Percentiles rank a stretch among this genome's conserved stretches.
Conservation (phyloP, 2,888 invertebrate genomes). For the Didymodactylos carnosus region DNA sequence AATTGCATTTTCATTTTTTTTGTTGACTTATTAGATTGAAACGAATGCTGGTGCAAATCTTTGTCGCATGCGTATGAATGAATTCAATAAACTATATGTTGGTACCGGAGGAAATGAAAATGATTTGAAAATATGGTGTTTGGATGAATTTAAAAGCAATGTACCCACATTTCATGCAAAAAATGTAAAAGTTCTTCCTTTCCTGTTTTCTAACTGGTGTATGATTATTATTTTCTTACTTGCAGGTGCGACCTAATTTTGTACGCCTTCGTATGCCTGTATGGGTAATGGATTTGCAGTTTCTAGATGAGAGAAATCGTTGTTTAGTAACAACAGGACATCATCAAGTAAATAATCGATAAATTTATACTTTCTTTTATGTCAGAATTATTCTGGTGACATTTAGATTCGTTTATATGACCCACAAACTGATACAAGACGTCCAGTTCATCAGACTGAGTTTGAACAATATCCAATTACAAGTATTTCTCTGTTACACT, state of each 20-base stretch:
- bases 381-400: neutral
- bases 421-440: slow-evolving; percentile 46
- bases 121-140: neutral
- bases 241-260: neutral
- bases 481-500: slow-evolving; percentile 24
- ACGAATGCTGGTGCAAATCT: neutral
- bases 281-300: slow-evolving; percentile 63
- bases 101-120: neutral
- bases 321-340: slow-evolving; percentile 50
- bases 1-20: too few relatives aligned
- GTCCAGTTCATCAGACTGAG: slow-evolving; percentile 53
- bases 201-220: neutral
- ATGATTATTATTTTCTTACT: neutral
- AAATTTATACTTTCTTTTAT: neutral
- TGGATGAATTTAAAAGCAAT: neutral
- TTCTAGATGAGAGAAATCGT: slow-evolving; percentile 46
- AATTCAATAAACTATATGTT: neutral
- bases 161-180: neutral
- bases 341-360: slow-evolving; percentile 46
- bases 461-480: slow-evolving; percentile 54
- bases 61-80: neutral
- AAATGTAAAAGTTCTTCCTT: neutral
- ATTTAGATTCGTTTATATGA: slow-evolving; percentile 58
- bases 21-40: neutral
- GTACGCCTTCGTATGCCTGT: slow-evolving; percentile 56